Evolutionary conservation across 1,140 invertebrate genomes (phyloP), one percentile per base, ranked within the genome.

Genomic region (Tetramorium simillimum): DNA sequence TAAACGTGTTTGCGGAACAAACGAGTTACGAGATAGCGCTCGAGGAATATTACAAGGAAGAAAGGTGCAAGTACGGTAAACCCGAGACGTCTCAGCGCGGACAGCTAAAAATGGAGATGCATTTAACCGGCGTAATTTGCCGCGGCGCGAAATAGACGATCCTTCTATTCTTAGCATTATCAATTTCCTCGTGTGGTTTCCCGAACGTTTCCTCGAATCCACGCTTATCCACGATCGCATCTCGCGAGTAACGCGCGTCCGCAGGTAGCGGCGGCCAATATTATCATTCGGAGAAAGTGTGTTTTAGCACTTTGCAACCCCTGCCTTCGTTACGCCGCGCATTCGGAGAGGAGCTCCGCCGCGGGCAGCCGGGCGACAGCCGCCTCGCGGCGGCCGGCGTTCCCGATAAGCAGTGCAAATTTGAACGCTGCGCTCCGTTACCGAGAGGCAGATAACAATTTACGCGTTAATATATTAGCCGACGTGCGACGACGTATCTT

Each of bases 351-450:
- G 63, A 33, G 33, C 33, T 33, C n/a, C n/a, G 33, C 37, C 2
- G 63, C 63, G 63, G 21, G 49, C 3, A 28, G 60, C 63, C 63
- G 78, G 51, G 33, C 33, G 40, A 73, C 12, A 73, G 21, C 33
- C 33, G 33, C 56, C 12, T 60, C 73, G 73, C 49, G 16, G 72
- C 77, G 76, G 46, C 65, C 67, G 40, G 51, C 28, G 28, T 51
- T 43, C 51, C 14, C 89, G 94, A 95, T 95, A 95, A 95, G 91
- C 86, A 92, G 91, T 92, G 92, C 85, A 94, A 94, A 94, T 93
- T 93, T 94, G 90, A 4, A 92, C 91, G 86, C 92, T 82, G 76
- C 89, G 88, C 76, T 86, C 51, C 73, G 81, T 62, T 49, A 46
- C 37, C n/a, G 77, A 60, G 28, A 69, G 51, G 28, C n/a, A 60